These are phyloP conservation scores for Phoxinus dragarum DNA, from an alignment of 2,797 vertebrate genomes.

Conservation along the genomic window DNA sequence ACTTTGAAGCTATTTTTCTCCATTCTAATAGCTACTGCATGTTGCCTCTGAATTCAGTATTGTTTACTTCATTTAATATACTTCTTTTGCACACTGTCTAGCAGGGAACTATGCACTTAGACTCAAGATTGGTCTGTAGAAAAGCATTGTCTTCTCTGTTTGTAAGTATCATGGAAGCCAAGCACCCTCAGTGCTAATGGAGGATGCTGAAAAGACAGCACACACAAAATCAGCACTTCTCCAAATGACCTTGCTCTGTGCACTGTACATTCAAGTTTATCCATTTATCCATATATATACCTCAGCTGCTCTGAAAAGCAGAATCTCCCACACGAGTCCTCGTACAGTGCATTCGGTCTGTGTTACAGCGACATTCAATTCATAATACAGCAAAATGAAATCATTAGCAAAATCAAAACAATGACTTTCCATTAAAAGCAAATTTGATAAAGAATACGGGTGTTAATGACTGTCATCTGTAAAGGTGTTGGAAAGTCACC, in stretches of 20 bases:
- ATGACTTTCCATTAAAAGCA: slow-evolving; percentile 2
- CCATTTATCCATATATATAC: neutral
- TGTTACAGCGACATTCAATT: neutral
- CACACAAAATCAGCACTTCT: neutral
- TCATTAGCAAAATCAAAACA: slow-evolving; percentile 8
- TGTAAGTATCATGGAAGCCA: neutral
- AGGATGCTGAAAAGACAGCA: neutral
- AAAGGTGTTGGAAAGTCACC: neutral
- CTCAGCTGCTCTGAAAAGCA: slow-evolving; percentile 7
- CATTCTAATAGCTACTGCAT: neutral
- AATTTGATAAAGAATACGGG: neutral
- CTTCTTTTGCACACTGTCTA: neutral
- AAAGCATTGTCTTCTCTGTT: neutral
- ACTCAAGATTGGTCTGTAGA: neutral
- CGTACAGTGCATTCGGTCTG: neutral
- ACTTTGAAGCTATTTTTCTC: neutral
- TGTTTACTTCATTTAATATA: neutral
- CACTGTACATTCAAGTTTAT: slow-evolving; percentile 13
- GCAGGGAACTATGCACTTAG: neutral
- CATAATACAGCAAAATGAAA: slow-evolving; percentile 1
- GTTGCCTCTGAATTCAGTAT: neutral
- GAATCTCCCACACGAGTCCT: slow-evolving; percentile 28
- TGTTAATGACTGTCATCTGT: slow-evolving; percentile 1
- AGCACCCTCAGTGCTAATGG: neutral
- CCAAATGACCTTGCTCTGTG: slow-evolving; percentile 22